Percentiles rank a stretch among this genome's conserved stretches.
Conservation (phyloP, 2,888 invertebrate species). For the Allacma fusca region DNA sequence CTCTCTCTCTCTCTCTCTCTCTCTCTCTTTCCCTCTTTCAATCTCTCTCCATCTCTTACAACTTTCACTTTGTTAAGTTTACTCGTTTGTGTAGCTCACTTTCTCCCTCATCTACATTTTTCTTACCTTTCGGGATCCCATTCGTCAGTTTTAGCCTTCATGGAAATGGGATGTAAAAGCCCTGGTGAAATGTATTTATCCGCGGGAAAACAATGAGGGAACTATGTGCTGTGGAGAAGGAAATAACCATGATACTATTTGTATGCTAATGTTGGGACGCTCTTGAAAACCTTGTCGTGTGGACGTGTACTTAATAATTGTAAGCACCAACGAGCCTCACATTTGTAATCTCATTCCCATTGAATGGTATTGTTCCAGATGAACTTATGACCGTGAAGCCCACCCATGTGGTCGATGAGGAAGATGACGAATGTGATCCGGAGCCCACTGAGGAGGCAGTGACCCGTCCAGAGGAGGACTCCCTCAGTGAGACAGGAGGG, state of each 20-base stretch:
- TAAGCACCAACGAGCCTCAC: no score
- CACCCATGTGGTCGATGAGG: conserved; percentile 3
- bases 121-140: no score
- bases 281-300: no score
- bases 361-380: conserved; percentile 24
- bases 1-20: no score
- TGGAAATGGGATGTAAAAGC: not conserved
- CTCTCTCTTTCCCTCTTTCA: not conserved
- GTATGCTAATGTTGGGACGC: no score
- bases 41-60: not conserved
- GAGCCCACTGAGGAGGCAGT: not conserved
- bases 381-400: conserved; percentile 35
- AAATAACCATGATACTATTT: no score
- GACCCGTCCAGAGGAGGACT: no score
- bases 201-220: no score
- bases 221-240: no score
- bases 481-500: not conserved
- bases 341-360: no score
- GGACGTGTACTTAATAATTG: no score
- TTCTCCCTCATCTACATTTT: no score
- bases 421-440: conserved; percentile 37
- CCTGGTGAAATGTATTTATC: not conserved
- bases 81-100: not conserved
- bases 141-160: not conserved
- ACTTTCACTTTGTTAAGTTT: not conserved